Conservation (phyloP, 2,113 vertebrate species). For the Sapajus apella region DNA sequence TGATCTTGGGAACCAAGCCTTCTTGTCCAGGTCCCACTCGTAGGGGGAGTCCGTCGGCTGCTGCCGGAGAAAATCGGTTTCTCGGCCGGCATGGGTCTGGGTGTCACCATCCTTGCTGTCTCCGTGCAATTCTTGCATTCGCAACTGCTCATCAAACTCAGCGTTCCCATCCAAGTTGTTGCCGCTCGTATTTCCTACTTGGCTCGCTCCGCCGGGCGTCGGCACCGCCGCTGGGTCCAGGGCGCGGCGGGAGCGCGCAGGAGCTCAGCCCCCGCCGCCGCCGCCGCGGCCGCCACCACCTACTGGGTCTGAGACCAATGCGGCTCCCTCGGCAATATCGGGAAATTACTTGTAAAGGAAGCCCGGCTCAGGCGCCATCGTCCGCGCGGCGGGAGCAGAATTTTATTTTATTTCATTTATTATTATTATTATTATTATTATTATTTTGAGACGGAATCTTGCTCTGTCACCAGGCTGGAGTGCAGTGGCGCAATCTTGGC, state of each 20-base stretch:
- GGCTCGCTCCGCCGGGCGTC: slow-evolving; percentile 48
- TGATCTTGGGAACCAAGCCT: too few relatives aligned
- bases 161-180: slow-evolving; percentile 83
- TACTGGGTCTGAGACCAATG: too few relatives aligned
- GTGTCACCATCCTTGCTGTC: slow-evolving; percentile 69
- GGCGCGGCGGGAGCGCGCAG: neutral
- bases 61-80: slow-evolving; percentile 88
- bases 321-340: too few relatives aligned
- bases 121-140: slow-evolving; percentile 91
- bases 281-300: neutral
- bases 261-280: neutral
- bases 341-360: too few relatives aligned
- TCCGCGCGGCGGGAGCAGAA: too few relatives aligned
- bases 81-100: slow-evolving; percentile 64
- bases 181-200: slow-evolving; percentile 79
- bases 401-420: too few relatives aligned
- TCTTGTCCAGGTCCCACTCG: too few relatives aligned
- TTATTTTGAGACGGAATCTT: too few relatives aligned
- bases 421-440: too few relatives aligned
- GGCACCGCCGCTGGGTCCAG: neutral
- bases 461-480: too few relatives aligned
- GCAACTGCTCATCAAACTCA: slow-evolving; percentile 94
- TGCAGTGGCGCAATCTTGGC: too few relatives aligned
- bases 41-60: slow-evolving; percentile 82
- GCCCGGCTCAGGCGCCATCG: too few relatives aligned